A percentile compares a stretch with the other conserved stretches of the same genome.
Conservation (phyloP, 1,140 invertebrate species). For the Drosophila willistoni region DNA sequence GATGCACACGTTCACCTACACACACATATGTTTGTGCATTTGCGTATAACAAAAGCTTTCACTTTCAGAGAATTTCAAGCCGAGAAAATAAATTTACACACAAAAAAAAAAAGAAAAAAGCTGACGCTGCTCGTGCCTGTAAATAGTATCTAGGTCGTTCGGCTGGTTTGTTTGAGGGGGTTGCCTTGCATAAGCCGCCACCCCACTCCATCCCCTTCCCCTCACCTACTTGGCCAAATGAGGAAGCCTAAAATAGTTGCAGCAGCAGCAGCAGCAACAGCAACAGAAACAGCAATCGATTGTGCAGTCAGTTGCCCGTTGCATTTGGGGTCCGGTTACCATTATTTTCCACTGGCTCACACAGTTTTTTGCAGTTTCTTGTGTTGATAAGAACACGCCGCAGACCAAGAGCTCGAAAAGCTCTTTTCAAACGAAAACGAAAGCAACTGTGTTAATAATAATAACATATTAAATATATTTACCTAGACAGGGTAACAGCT, state of each 20-base stretch:
- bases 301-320: slow-evolving; percentile 30
- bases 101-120: neutral
- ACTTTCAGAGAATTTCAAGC: slow-evolving; percentile 37
- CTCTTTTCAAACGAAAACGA: slow-evolving; percentile 31
- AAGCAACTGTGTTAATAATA: slow-evolving; percentile 25
- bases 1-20: slow-evolving; percentile 6
- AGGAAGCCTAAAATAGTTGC: slow-evolving; percentile 75
- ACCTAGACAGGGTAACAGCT: neutral
- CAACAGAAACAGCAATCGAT: slow-evolving; percentile 55
- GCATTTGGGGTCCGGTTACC: slow-evolving; percentile 53
- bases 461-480: neutral
- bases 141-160: slow-evolving; percentile 54
- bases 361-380: slow-evolving; percentile 71
- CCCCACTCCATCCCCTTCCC: slow-evolving; percentile 17
- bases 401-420: slow-evolving; percentile 13
- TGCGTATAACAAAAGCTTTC: slow-evolving; percentile 45
- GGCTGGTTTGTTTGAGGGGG: slow-evolving; percentile 37
- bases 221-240: slow-evolving; percentile 53
- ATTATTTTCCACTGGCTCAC: slow-evolving; percentile 49
- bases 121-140: slow-evolving; percentile 33
- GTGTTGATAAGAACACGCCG: slow-evolving; percentile 67
- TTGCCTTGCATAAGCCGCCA: slow-evolving; percentile 52
- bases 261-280: slow-evolving; percentile 41
- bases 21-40: slow-evolving; percentile 7
- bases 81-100: slow-evolving; percentile 3